phyloP scores from a whole-genome alignment of 2,888 invertebrate genomes.

The Monochamus alternatus region DNA sequence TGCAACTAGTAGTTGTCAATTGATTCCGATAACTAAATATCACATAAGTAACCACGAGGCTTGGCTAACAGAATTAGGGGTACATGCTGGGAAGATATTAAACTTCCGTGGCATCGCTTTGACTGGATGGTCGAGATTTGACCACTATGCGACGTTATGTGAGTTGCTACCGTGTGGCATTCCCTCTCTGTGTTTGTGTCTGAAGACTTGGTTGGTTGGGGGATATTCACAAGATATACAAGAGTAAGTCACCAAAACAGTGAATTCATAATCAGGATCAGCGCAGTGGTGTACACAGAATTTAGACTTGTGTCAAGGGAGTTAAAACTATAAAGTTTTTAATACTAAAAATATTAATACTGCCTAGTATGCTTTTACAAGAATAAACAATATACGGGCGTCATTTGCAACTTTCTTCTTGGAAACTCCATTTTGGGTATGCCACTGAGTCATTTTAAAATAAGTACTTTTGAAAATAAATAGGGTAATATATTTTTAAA shows the following conservation, averaged over 20 bases:
- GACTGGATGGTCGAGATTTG: conserved; percentile 79
- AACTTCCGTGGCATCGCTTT: conserved; percentile 79
- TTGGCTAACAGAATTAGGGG: conserved; percentile 77
- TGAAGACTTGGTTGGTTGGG: conserved; percentile 73
- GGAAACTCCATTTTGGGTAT: too few species aligned
- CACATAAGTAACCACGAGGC: conserved; percentile 85
- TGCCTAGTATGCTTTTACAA: too few species aligned
- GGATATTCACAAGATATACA: conserved; percentile 71
- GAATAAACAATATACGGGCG: too few species aligned
- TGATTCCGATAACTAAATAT: conserved; percentile 78
- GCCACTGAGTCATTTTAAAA: too few species aligned
- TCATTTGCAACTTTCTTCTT: too few species aligned
- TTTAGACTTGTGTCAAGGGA: too few species aligned
- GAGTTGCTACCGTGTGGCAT: conserved; percentile 79
- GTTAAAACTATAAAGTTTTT: too few species aligned
- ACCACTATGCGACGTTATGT: conserved; percentile 82
- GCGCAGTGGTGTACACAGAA: too few species aligned
- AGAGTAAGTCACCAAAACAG: conserved; percentile 61
- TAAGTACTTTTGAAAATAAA: too few species aligned
- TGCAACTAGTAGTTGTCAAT: conserved; percentile 83
- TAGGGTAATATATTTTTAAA: too few species aligned
- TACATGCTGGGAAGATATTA: conserved; percentile 71
- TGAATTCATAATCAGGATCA: background rate
- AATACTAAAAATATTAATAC: too few species aligned
- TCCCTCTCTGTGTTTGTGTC: conserved; percentile 77